Conservation (phyloP, 2,888 invertebrate species). For the Trachelus tabidus region DNA sequence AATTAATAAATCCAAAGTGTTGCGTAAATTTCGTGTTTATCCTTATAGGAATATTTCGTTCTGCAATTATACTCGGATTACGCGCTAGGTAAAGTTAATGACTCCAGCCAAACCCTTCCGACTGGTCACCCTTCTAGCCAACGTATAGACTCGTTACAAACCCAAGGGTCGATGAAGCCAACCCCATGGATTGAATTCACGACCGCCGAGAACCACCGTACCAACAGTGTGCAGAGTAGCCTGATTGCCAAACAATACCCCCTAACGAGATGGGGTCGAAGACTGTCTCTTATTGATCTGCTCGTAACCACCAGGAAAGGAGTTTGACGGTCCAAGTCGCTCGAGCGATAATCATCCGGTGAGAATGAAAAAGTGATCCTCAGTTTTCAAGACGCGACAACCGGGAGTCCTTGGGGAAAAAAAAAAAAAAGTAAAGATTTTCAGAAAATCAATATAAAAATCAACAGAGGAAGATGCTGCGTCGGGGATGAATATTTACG, state of each 20-base stretch:
- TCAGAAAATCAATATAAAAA: background rate
- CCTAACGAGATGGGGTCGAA: conserved; percentile 55
- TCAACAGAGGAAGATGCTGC: background rate
- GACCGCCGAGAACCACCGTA: conserved; percentile 34
- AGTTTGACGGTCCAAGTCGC: background rate
- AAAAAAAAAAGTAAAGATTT: background rate
- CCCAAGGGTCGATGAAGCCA: background rate
- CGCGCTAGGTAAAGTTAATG: background rate
- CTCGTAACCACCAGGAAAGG: background rate
- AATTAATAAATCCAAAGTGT: background rate
- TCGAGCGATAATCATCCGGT: background rate
- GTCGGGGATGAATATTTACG: background rate
- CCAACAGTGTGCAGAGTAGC: conserved; percentile 38
- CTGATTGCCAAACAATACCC: conserved; percentile 58
- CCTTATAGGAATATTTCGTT: background rate
- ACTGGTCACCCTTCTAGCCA: background rate
- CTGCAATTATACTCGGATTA: conserved; percentile 4
- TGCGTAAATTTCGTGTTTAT: background rate
- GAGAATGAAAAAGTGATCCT: background rate
- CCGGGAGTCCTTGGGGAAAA: background rate
- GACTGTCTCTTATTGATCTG: conserved; percentile 55
- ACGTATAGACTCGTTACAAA: background rate
- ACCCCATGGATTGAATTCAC: background rate
- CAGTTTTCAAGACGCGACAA: background rate
- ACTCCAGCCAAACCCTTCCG: background rate